Evolutionary conservation across 1,140 invertebrate genomes (phyloP).

Genomic region (Lutraria rhynchaena): DNA sequence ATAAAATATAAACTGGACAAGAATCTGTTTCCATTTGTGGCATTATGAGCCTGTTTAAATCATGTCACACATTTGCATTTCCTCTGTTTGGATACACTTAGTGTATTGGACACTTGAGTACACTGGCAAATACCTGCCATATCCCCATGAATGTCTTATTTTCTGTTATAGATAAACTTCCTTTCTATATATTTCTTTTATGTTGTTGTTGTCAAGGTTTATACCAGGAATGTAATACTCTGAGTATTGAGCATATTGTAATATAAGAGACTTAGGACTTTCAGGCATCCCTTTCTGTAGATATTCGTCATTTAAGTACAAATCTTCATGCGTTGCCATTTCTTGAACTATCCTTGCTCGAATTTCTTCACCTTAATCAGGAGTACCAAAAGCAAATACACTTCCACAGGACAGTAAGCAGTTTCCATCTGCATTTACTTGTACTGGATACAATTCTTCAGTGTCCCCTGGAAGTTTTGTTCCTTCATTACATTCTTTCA

Average conservation of each 20-base stretch:
- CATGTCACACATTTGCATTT: conserved; percentile 18
- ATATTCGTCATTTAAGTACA: conserved; percentile 10
- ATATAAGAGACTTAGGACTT: neutral
- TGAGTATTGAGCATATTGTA: conserved; percentile 13
- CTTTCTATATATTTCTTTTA: conserved; percentile 2
- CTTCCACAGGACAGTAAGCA: conserved; percentile 36
- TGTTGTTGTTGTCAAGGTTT: neutral
- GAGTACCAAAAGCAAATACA: no score
- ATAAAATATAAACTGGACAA: conserved; percentile 8
- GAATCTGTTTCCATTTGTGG: neutral
- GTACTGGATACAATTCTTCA: conserved; percentile 5
- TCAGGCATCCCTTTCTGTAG: neutral
- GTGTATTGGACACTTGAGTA: conserved; percentile 16
- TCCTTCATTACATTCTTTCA: conserved; percentile 2
- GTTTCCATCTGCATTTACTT: conserved; percentile 27
- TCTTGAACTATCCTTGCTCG: conserved; percentile 14
- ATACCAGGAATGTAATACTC: conserved; percentile 27
- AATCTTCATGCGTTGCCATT: conserved; percentile 15
- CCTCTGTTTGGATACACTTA: conserved; percentile 12
- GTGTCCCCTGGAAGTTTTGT: neutral
- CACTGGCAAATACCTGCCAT: conserved; percentile 32
- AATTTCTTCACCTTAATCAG: conserved; percentile 3
- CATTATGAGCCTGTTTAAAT: conserved; percentile 31
- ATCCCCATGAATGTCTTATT: conserved; percentile 34
- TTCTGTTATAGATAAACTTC: conserved; percentile 33